A percentile compares a stretch with the other conserved stretches of the same genome.
Evolutionary conservation across 2,113 vertebrate species (phyloP).

Genomic region (Poeciliopsis occidentalis): DNA sequence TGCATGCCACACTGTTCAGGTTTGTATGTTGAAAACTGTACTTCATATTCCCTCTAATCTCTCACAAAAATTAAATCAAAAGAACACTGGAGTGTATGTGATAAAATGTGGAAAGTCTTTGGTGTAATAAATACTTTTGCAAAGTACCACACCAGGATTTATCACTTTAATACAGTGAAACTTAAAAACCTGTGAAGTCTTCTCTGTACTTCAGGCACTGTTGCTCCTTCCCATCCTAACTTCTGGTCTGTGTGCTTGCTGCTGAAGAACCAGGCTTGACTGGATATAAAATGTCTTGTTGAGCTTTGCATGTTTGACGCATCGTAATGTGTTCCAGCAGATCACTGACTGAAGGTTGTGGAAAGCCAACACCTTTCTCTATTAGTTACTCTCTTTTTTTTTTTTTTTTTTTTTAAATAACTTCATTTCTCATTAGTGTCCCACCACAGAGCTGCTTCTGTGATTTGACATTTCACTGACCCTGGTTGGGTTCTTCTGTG

Average conservation of each 20-base stretch:
- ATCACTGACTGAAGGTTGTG: not conserved
- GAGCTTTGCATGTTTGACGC: slow-evolving; percentile 30
- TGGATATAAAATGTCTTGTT: slow-evolving; percentile 21
- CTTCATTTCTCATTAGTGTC: not conserved
- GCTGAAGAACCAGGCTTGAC: slow-evolving; percentile 14
- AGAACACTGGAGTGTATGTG: not conserved
- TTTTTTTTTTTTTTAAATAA: no score
- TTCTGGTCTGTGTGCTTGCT: slow-evolving; percentile 19
- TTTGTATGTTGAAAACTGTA: no score
- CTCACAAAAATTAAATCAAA: not conserved
- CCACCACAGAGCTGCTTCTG: not conserved
- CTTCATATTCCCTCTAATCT: not conserved
- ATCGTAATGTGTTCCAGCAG: slow-evolving; percentile 5
- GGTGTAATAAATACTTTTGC: not conserved
- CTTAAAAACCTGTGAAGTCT: no score
- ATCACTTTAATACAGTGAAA: not conserved
- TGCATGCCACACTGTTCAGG: no score
- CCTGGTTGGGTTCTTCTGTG: not conserved
- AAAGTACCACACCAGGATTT: not conserved
- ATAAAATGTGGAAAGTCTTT: not conserved
- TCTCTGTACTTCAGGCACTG: not conserved
- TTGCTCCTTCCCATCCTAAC: slow-evolving; percentile 16
- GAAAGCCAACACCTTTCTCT: not conserved
- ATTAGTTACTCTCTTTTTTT: not conserved
- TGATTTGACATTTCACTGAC: not conserved